phyloP scores from a whole-genome alignment of 2,888 invertebrate species.

The Digitonthophagus gazella region DNA sequence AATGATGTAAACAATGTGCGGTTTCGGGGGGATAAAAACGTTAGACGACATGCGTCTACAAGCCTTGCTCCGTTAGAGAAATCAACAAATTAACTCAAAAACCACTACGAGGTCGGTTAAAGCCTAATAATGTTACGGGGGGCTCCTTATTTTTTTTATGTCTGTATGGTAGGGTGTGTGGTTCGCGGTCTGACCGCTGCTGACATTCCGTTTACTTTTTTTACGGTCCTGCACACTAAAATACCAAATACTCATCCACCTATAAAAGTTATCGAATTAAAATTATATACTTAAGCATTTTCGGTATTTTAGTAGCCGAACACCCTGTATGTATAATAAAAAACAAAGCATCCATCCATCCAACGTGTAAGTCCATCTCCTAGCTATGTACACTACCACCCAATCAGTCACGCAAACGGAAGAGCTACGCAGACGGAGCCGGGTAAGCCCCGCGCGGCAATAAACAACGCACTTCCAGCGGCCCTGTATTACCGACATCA shows the following conservation, averaged over 20 bases:
- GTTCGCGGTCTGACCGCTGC: conserved; percentile 33
- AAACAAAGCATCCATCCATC: not conserved
- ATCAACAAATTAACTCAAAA: conserved; percentile 1
- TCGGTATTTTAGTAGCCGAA: not conserved
- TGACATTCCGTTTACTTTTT: conserved; percentile 19
- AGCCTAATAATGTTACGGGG: conserved; percentile 34
- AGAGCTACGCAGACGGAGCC: too few relatives aligned
- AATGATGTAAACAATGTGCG: not conserved
- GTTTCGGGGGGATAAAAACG: conserved; percentile 45
- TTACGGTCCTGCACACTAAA: not conserved
- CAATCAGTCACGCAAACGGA: conserved; percentile 23
- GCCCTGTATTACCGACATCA: not conserved
- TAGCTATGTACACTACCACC: conserved; percentile 46
- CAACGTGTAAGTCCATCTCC: conserved; percentile 27
- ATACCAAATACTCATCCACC: not conserved
- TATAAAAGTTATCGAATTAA: too few relatives aligned
- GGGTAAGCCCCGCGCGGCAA: not conserved
- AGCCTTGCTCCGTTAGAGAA: conserved; percentile 45
- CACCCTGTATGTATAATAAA: not conserved
- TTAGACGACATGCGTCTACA: conserved; percentile 52
- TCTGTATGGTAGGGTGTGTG: conserved; percentile 4
- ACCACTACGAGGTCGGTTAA: conserved; percentile 41
- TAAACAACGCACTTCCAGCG: not conserved
- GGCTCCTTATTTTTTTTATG: conserved; percentile 10
- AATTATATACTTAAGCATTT: too few relatives aligned